phyloP scores from a whole-genome alignment of 2,113 vertebrate species.

The Dromaius novaehollandiae region DNA sequence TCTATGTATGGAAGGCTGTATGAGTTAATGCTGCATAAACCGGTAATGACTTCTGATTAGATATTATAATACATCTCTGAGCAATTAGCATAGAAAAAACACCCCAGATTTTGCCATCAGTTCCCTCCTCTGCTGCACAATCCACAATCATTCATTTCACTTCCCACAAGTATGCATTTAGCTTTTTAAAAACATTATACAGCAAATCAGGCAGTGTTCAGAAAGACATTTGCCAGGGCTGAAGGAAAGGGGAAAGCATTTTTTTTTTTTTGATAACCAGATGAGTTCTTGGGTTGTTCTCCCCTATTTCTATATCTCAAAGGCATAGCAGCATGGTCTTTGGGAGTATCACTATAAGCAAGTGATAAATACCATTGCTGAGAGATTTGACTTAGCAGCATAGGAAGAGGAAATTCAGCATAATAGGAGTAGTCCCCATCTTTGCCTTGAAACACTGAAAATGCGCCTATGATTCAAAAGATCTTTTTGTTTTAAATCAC shows the following conservation, averaged over 20 bases:
- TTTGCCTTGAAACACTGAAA: not conserved
- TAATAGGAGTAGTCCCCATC: fast-evolving
- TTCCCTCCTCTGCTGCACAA: not conserved
- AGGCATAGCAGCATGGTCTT: not conserved
- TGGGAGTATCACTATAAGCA: not conserved
- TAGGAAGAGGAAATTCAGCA: not conserved
- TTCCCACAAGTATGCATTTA: not conserved
- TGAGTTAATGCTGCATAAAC: slow-evolving; percentile 30
- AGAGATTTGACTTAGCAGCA: not conserved
- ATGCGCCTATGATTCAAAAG: not conserved
- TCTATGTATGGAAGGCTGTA: not conserved
- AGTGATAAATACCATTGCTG: not conserved
- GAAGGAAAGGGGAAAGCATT: not conserved
- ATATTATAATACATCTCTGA: not conserved
- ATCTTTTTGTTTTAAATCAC: not conserved
- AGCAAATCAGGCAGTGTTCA: not conserved
- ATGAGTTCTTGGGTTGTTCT: not conserved
- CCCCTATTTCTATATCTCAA: not conserved
- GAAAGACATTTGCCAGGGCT: not conserved
- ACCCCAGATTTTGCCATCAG: slow-evolving; percentile 9
- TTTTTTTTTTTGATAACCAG: not conserved
- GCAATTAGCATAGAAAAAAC: slow-evolving; percentile 6
- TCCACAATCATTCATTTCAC: not conserved
- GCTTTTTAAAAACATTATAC: not conserved
- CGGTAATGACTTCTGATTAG: slow-evolving; percentile 48